Evolutionary conservation across 2,888 invertebrate species (phyloP), one percentile per base, ranked within the genome.

Genomic region (Teleiodes luculella): DNA sequence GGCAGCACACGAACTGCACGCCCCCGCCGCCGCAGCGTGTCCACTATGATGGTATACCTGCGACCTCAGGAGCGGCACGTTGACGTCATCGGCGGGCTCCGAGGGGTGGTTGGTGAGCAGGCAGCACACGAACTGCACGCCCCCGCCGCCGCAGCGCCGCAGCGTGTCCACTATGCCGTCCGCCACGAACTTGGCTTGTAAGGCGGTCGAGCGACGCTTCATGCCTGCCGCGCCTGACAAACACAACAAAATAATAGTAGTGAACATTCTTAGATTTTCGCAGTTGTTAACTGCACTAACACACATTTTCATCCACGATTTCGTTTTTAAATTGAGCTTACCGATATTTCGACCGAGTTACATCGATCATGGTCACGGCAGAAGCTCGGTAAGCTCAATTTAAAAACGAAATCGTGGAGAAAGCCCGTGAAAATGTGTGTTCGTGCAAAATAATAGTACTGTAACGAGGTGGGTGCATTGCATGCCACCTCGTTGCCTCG

Each of bases 101-200:
- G 71, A 73, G 59, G 67, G 89, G 72, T 71, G 96, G 94, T 59
- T 94, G 92, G 86, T 93, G 91, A 84, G 95, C 92, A 87, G 94
- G 93, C 67, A 98, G 94, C 82, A 98, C 20, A 98, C 94, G 81
- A 98, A 98, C 78, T 96, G 95, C 48, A 96, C 78, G 8, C 88
- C 88, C 86, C 76, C 95, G 0, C 83, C 66, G 53, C 88, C 94
- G 31, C 97, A 97, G 57, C 98, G 92, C 4, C 97, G 91, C 56
- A 98, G 75, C 1, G 96, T 96, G 78, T 98, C 98, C 56, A 98
- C 93, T 5, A 98, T 91, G 33, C 97, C 97, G 81, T 98, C 98
- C 0, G 93, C 92, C 0, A 93, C 93, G 74, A 94, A 94, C 78
- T 88, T 88, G 0, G 87, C 87, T 62, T 96, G 96, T 8, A 96